phyloP scores from a whole-genome alignment of 2,113 vertebrate genomes.

The Apodemus speciosus region DNA sequence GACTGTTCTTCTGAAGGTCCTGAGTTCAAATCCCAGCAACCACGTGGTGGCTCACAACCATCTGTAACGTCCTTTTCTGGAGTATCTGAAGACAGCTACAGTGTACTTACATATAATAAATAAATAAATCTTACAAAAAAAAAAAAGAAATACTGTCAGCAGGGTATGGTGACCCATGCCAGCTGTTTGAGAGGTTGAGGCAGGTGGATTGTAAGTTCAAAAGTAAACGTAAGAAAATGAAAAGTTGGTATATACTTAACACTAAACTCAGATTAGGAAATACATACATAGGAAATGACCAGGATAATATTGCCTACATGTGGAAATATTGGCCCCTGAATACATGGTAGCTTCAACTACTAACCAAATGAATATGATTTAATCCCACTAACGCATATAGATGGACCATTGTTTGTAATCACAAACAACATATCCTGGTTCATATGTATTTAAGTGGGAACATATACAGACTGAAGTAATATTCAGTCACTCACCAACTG shows the following conservation, averaged over 20 bases:
- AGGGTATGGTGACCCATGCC: neutral
- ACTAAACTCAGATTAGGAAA: neutral
- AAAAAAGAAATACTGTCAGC: neutral
- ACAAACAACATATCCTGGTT: neutral
- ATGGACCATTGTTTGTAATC: neutral
- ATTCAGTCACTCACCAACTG: neutral
- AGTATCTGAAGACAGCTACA: too few relatives aligned
- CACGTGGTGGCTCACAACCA: too few relatives aligned
- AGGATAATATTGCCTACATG: neutral
- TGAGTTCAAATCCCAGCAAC: too few relatives aligned
- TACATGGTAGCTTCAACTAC: neutral
- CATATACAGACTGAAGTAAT: neutral
- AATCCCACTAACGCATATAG: neutral
- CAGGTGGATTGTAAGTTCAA: neutral
- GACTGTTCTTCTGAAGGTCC: too few relatives aligned
- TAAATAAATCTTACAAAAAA: too few relatives aligned
- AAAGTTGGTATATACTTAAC: neutral
- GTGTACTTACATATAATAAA: too few relatives aligned
- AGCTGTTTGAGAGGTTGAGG: neutral
- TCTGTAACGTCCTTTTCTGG: too few relatives aligned
- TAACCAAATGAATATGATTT: neutral
- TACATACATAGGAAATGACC: neutral
- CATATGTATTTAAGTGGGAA: neutral
- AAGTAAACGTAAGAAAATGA: neutral
- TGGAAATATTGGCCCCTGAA: neutral